A percentile compares a stretch with the other conserved stretches of the same genome.
These are phyloP conservation scores for Vesta saturnalis DNA, from an alignment of 2,888 invertebrate genomes.

Conservation along the genomic window DNA sequence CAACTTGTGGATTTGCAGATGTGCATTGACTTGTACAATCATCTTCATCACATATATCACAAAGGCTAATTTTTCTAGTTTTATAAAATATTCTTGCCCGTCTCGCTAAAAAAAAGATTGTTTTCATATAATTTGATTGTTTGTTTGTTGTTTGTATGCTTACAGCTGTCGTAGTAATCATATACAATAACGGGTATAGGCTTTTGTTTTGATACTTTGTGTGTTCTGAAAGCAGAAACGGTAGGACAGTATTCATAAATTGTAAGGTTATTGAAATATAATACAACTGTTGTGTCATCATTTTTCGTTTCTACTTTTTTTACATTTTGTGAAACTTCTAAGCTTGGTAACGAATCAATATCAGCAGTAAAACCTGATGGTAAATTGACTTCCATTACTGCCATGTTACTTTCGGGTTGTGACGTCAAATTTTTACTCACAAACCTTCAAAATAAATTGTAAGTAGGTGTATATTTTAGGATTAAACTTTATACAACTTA, in stretches of 20 bases:
- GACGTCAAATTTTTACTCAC: conserved; percentile 68
- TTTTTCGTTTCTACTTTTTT: conserved; percentile 76
- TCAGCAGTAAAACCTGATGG: conserved; percentile 94
- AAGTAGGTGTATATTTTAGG: neutral
- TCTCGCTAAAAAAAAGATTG: conserved; percentile 74
- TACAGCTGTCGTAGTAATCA: conserved; percentile 93
- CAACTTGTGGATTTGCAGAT: conserved; percentile 52
- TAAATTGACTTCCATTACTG: conserved; percentile 87
- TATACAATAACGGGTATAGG: conserved; percentile 86
- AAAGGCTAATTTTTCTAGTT: conserved; percentile 74
- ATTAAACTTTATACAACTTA: conserved; percentile 57
- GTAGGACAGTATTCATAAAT: conserved; percentile 80
- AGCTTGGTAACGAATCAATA: conserved; percentile 73
- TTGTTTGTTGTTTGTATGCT: conserved; percentile 63
- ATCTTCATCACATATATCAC: conserved; percentile 84
- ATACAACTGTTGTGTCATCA: conserved; percentile 70
- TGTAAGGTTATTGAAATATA: conserved; percentile 78
- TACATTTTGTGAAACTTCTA: conserved; percentile 67
- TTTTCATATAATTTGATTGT: too few relatives aligned
- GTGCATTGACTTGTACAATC: conserved; percentile 67
- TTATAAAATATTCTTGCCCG: conserved; percentile 86
- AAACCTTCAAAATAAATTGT: conserved; percentile 64
- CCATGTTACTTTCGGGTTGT: conserved; percentile 84
- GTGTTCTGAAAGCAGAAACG: conserved; percentile 82
- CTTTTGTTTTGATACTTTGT: conserved; percentile 86